Conservation (phyloP, 2,797 vertebrate species). For the Rhyacichthys aspro region DNA sequence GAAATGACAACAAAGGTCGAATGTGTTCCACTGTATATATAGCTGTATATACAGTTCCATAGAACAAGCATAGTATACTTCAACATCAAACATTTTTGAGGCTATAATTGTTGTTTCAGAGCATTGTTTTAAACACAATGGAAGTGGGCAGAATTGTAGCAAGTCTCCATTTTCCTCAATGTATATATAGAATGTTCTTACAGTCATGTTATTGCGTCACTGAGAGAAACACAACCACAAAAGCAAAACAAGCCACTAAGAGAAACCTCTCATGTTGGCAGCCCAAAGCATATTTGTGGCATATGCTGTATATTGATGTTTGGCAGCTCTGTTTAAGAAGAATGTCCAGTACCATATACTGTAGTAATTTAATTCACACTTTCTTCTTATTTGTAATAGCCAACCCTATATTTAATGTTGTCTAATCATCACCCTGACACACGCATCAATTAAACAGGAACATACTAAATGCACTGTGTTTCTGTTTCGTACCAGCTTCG, state of each 20-base stretch:
- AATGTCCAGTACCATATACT: neutral
- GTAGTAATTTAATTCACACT: neutral
- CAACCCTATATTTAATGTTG: neutral
- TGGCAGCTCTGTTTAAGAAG: neutral
- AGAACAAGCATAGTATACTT: neutral
- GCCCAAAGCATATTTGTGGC: slow-evolving; percentile 17
- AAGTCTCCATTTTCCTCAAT: slow-evolving; percentile 36
- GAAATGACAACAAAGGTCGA: no score
- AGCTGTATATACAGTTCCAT: no score
- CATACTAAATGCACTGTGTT: no score
- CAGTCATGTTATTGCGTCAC: slow-evolving; percentile 51
- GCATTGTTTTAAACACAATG: slow-evolving; percentile 35
- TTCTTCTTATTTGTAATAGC: neutral
- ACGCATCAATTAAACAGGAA: no score
- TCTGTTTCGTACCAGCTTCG: no score
- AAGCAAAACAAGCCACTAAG: slow-evolving; percentile 29
- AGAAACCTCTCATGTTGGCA: slow-evolving; percentile 27
- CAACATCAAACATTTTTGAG: slow-evolving; percentile 5
- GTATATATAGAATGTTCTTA: slow-evolving; percentile 44
- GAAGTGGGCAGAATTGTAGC: slow-evolving; percentile 12
- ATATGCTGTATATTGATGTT: slow-evolving; percentile 9
- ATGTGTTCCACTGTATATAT: no score
- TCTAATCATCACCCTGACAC: no score
- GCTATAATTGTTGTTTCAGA: slow-evolving; percentile 9
- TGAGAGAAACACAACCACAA: slow-evolving; percentile 44